These are phyloP conservation scores for Platysternon megacephalum DNA, from an alignment of 2,113 vertebrate genomes.

Conservation along the genomic window DNA sequence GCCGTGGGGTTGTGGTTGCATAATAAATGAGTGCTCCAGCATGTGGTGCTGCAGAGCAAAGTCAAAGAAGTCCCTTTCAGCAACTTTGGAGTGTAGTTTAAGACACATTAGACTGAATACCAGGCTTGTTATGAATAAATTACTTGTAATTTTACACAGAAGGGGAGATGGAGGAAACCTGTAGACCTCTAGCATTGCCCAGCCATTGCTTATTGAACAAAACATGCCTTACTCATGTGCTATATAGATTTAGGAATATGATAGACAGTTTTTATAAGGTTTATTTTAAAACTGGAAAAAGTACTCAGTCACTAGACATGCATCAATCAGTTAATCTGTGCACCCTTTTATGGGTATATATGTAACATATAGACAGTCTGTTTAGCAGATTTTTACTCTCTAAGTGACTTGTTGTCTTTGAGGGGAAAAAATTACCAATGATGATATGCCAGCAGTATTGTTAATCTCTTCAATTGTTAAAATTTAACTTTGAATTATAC, in stretches of 20 bases:
- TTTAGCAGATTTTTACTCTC: not conserved
- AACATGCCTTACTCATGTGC: not conserved
- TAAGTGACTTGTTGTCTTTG: not conserved
- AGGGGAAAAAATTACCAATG: not conserved
- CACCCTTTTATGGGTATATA: accelerated
- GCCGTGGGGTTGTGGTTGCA: not conserved
- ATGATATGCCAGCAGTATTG: accelerated
- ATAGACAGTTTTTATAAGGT: not conserved
- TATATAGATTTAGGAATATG: not conserved
- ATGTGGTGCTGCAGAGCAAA: not conserved
- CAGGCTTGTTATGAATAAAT: not conserved
- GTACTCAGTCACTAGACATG: not conserved
- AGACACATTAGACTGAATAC: not conserved
- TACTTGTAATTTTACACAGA: not conserved
- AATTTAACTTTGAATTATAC: not conserved
- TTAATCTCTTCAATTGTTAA: not conserved
- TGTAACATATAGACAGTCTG: accelerated
- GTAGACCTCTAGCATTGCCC: not conserved
- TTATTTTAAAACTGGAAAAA: not conserved
- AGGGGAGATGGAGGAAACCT: not conserved
- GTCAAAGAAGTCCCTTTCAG: not conserved
- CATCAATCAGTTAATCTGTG: not conserved
- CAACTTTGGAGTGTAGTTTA: not conserved
- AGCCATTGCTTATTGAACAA: not conserved
- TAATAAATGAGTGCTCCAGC: not conserved